phyloP scores from a whole-genome alignment of 2,113 vertebrate species.

The Mugil cephalus region DNA sequence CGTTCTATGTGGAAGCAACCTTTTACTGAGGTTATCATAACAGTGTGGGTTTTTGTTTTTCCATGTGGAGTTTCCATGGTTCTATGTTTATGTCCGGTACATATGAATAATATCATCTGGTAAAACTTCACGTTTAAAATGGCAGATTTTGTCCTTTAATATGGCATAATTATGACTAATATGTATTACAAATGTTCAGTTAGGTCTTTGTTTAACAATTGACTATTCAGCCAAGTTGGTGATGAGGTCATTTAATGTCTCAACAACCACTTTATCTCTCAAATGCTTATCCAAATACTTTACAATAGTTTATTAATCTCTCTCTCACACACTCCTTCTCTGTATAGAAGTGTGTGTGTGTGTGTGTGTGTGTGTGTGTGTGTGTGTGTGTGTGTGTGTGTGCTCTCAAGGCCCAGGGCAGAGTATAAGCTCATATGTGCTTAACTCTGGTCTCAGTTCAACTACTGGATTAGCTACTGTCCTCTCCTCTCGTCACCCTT shows the following conservation, averaged over 20 bases:
- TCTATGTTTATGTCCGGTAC: no score
- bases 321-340: conserved; percentile 7
- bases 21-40: no score
- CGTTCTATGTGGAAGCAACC: no score
- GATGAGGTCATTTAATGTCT: conserved; percentile 35
- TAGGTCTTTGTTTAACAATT: no score
- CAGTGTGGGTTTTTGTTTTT: no score
- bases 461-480: conserved; percentile 69
- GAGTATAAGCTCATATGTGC: conserved; percentile 64
- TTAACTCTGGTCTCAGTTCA: conserved; percentile 69
- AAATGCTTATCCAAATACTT: conserved; percentile 41
- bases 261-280: conserved; percentile 8
- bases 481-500: conserved; percentile 43
- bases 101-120: no score
- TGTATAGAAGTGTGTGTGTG: no score
- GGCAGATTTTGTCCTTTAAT: no score
- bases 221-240: conserved; percentile 32
- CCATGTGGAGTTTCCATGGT: no score
- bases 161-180: no score
- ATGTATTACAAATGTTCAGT: no score
- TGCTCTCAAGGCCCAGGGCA: conserved; percentile 50
- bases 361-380: conserved; percentile 15
- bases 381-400: background rate
- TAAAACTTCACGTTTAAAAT: no score
- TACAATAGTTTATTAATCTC: conserved; percentile 56